Evolutionary conservation across 2,888 invertebrate species (phyloP), one percentile per base, ranked within the genome.

Genomic region (Sphaerophoria rueppellii): DNA sequence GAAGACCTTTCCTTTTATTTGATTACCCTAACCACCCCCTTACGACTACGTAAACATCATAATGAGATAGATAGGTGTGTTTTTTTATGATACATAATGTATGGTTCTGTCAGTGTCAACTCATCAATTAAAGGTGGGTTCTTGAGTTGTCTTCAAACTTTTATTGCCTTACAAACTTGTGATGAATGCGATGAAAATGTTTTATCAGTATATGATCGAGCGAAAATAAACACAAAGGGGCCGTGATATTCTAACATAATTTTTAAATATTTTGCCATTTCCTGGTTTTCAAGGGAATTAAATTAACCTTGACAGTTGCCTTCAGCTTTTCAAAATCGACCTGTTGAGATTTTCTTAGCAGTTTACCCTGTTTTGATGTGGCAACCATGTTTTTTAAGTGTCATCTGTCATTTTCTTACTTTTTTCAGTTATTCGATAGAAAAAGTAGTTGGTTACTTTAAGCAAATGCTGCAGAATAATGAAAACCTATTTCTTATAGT

Each of bases 101-200:
- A 6, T 16, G 5, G 9, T 48, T 35, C 37, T 16, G 50, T 50
- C 16, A 65, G 11, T 50, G 65, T 50, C 65, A 63, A 43, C 48
- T 35, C 48, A 65, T 65, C 65, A 65, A 65, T 65, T 65, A 50
- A 37, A 65, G 65, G 65, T 65, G 65, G 12, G 65, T 50, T 65
- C n/a, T 65, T 65, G 9, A 65, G 50, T 65, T 50, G 24, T 24
- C 24, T 65, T 65, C 40, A 48, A 37, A 50, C n/a, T 12, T 65
- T 16, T 12, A 65, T 65, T 65, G 12, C 34, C 35, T 50, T 11
- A 16, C 14, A 35, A 11, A 50, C 50, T 50, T 50, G 5, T 65
- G 65, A 65, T 65, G 35, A 48, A 65, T 65, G 65, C 48, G 48
- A 65, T 65, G 50, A 34, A 50, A 50, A 65, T 12, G n/a, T 35